Evolutionary conservation across 2,797 vertebrate species (phyloP).

Genomic region (Sitta carolinensis): DNA sequence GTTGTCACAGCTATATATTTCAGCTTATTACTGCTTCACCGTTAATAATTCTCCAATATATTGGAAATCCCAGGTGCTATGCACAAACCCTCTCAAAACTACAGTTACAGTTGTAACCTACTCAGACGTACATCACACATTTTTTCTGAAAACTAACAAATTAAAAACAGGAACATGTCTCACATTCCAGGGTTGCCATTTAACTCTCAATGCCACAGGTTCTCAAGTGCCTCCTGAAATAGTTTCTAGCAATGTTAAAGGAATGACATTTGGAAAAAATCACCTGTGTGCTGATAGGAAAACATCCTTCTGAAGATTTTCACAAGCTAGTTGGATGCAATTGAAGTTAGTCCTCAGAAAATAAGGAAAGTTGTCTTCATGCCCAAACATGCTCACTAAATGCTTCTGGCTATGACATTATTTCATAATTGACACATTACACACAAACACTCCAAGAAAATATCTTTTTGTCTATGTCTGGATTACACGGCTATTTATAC

Average conservation of each 20-base stretch:
- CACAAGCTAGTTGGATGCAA: background rate
- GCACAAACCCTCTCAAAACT: background rate
- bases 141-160: conserved; percentile 14
- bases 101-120: background rate
- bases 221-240: conserved; percentile 46
- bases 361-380: background rate
- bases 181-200: conserved; percentile 37
- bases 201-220: conserved; percentile 19
- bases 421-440: conserved; percentile 11
- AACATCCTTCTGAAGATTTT: conserved; percentile 35
- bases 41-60: background rate
- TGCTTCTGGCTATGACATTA: conserved; percentile 49
- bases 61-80: background rate
- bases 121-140: background rate
- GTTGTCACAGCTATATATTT: background rate
- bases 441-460: background rate
- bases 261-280: conserved; percentile 57
- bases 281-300: conserved; percentile 21
- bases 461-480: background rate
- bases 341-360: conserved; percentile 46
- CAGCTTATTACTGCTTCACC: background rate
- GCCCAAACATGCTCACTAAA: conserved; percentile 7
- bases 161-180: background rate
- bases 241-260: background rate
- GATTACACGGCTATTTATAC: background rate